Percentiles rank a stretch among this genome's conserved stretches.
Evolutionary conservation across 1,140 invertebrate genomes (phyloP).

Genomic region (Drosophila jambulina): DNA sequence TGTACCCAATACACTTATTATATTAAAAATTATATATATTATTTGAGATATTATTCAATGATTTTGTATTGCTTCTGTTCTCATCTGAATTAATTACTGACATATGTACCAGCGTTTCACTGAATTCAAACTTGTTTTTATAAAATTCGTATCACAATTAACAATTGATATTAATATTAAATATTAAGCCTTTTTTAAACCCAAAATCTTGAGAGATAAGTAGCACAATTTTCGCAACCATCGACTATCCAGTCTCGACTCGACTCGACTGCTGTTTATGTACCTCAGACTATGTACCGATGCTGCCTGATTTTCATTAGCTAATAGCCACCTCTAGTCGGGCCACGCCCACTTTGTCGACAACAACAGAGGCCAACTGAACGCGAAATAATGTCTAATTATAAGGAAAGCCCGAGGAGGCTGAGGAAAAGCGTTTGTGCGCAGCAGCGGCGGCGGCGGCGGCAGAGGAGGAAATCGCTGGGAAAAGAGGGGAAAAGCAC

Average conservation of each 20-base stretch:
- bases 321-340: conserved; percentile 40
- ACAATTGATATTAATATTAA: background rate
- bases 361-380: conserved; percentile 48
- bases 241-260: background rate
- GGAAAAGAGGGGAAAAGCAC: conserved; percentile 26
- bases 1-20: too few relatives aligned
- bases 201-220: background rate
- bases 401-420: conserved; percentile 16
- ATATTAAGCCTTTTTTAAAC: background rate
- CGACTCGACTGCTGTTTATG: background rate
- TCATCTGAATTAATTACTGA: too few relatives aligned
- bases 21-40: too few relatives aligned
- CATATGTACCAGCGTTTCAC: too few relatives aligned
- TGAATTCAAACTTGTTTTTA: background rate
- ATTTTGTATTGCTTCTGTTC: too few relatives aligned
- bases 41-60: too few relatives aligned
- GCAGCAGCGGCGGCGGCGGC: conserved; percentile 21
- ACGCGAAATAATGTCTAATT: conserved; percentile 68
- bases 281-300: background rate
- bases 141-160: background rate
- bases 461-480: conserved; percentile 4
- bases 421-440: conserved; percentile 50
- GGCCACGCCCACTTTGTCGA: conserved; percentile 37
- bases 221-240: background rate
- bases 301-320: conserved; percentile 30